Evolutionary conservation across 2,888 invertebrate genomes (phyloP), one percentile per base, ranked within the genome.

Genomic region (Dastarcus helophoroides): DNA sequence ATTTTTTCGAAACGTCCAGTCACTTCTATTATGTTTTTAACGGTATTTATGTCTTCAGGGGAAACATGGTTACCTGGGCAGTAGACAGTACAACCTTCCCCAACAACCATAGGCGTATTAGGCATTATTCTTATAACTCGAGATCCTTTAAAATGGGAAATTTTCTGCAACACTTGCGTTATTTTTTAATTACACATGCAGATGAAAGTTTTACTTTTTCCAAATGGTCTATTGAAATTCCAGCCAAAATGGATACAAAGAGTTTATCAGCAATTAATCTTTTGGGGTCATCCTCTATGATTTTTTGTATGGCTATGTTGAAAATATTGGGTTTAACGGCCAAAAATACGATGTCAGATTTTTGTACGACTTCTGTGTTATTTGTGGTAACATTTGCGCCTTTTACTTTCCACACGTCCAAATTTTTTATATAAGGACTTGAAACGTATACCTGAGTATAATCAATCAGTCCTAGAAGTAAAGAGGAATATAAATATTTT

Each of bases 241-340:
- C 91, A 32, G 81, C 86, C 50, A 91, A 65, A 48, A 94, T 77
- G 1, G 91, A 91, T 8, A 93, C 69, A 50, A 86, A 73, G 24
- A 85, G 47, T 46, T 77, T 74, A 41, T 60, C 61, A n/a, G 39
- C 43, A 0, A 56, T 54, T n/a, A n/a, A n/a, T n/a, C 21, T 33
- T 34, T 55, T 58, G 10, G 40, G 35, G 11, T 40, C 38, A 26
- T 42, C 33, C 11, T 45, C 43, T 22, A 39, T 39, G 3, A 69
- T 46, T 43, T 63, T 60, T 2, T 52, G 40, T 3, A 76, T 48
- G 26, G 75, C 73, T 7, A 60, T 61, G 8, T 67, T 54, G n/a
- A 93, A 64, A 40, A 82, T 68, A 42, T 81, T 74, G 0, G 94
- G 94, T 57, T 95, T 95, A 0, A 94, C 77, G 25, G 89, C 82